Conservation (phyloP, 2,797 vertebrate species). For the Psittacula derbiana region DNA sequence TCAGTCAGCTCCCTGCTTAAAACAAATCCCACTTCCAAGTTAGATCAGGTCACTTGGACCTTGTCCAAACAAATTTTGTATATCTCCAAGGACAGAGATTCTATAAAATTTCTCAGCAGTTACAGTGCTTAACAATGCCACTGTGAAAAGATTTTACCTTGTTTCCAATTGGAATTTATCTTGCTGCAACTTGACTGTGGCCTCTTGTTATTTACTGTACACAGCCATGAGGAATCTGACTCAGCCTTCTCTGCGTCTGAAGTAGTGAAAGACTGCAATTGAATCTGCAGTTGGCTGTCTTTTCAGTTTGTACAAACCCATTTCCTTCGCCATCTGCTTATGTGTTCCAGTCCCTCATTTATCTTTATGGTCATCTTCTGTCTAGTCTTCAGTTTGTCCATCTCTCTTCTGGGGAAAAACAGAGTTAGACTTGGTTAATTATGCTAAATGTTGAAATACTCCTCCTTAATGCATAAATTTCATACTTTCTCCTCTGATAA, state of each 20-base stretch:
- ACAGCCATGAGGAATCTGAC: not conserved
- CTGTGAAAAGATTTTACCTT: not conserved
- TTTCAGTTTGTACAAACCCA: not conserved
- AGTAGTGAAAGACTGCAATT: not conserved
- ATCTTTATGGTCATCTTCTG: not conserved
- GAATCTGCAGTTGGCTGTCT: not conserved
- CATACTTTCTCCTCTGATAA: not conserved
- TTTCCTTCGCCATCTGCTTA: not conserved
- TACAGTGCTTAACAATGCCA: not conserved
- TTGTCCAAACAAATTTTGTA: not conserved
- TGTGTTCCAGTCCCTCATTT: not conserved
- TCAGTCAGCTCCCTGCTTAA: not conserved
- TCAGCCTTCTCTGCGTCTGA: not conserved
- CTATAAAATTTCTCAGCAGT: not conserved
- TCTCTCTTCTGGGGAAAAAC: not conserved
- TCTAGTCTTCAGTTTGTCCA: not conserved
- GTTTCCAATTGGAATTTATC: not conserved
- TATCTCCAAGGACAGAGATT: not conserved
- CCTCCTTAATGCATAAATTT: not conserved
- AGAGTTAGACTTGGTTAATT: not conserved
- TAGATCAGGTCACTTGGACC: not conserved
- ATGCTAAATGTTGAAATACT: not conserved
- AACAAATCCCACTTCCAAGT: not conserved
- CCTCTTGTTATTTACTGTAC: not conserved
- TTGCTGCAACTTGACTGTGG: not conserved